phyloP scores from a whole-genome alignment of 2,113 vertebrate species.

The Anthoscopus minutus region DNA sequence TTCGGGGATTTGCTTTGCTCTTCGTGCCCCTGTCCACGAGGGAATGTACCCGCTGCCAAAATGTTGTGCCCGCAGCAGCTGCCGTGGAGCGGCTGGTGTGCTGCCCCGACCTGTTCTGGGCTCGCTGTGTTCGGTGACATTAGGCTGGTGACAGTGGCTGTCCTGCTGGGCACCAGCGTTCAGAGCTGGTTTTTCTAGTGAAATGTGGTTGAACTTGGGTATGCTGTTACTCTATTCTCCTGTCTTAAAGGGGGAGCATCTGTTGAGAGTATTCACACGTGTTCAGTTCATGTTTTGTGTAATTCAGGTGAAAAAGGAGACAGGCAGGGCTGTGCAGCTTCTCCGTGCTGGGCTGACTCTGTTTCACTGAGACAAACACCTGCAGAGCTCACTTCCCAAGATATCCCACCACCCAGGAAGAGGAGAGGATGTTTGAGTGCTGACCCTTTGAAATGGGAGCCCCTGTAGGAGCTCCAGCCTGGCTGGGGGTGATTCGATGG shows the following conservation, averaged over 20 bases:
- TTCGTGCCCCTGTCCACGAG: background rate
- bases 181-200: accelerated
- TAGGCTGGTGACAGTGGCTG: accelerated
- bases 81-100: accelerated
- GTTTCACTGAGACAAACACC: background rate
- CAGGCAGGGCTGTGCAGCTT: background rate
- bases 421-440: background rate
- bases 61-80: background rate
- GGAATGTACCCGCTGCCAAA: background rate
- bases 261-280: background rate
- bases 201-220: background rate
- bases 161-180: background rate
- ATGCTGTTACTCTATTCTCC: accelerated
- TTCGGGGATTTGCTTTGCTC: background rate
- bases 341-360: background rate
- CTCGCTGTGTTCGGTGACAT: background rate
- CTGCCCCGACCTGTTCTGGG: background rate
- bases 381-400: accelerated
- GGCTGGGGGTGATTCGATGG: accelerated
- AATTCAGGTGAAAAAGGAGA: background rate
- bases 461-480: background rate
- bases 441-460: background rate
- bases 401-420: accelerated
- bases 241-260: background rate
- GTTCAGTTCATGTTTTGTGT: background rate